These are phyloP conservation scores for Daktulosphaira vitifoliae DNA, from an alignment of 1,140 invertebrate species.

Conservation along the genomic window DNA sequence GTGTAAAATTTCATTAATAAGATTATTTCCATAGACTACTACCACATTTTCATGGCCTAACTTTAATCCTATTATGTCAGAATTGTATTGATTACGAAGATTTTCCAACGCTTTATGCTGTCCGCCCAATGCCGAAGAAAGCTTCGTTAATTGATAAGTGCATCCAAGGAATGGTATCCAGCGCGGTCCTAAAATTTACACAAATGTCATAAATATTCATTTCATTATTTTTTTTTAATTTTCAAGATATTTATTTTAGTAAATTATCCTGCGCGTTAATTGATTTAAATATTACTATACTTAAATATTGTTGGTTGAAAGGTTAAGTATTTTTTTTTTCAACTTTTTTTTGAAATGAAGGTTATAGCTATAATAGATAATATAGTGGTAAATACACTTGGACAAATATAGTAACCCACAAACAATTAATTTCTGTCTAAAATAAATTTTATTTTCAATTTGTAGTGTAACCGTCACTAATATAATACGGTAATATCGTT, in stretches of 20 bases:
- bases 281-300: too few relatives aligned
- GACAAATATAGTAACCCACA: too few relatives aligned
- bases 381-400: too few relatives aligned
- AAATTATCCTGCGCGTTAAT: not conserved
- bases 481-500: too few relatives aligned
- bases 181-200: conserved; percentile 52
- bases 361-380: too few relatives aligned
- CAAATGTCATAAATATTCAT: not conserved
- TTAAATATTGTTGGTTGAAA: not conserved
- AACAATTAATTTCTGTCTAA: too few relatives aligned
- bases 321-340: too few relatives aligned
- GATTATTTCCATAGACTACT: conserved; percentile 51
- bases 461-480: too few relatives aligned
- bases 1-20: conserved; percentile 52
- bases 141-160: conserved; percentile 48
- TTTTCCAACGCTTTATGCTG: conserved; percentile 54
- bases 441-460: too few relatives aligned
- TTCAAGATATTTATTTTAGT: too few relatives aligned
- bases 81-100: conserved; percentile 52
- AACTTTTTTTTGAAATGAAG: too few relatives aligned
- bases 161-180: conserved; percentile 60
- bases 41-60: conserved; percentile 54
- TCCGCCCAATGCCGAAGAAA: conserved; percentile 49
- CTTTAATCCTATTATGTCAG: conserved; percentile 56
- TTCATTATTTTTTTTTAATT: too few relatives aligned